Conservation (phyloP, 2,888 invertebrate genomes). For the Tiphia femorata region DNA sequence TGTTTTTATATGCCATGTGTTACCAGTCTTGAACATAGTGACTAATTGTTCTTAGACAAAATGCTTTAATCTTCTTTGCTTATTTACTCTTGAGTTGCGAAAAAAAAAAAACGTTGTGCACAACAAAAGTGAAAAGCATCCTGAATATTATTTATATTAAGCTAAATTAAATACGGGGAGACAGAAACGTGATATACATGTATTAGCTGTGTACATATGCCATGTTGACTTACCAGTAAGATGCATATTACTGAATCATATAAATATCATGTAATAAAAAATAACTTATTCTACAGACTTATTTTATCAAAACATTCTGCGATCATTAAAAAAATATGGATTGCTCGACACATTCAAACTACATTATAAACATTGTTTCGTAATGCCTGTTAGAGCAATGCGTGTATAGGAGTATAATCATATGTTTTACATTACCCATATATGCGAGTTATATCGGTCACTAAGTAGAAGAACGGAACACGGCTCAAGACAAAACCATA, state of each 20-base stretch:
- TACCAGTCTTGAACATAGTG: slow-evolving; percentile 55
- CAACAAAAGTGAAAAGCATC: slow-evolving; percentile 16
- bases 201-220: slow-evolving; percentile 10
- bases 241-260: slow-evolving; percentile 29
- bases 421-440: slow-evolving; percentile 36
- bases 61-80: slow-evolving; percentile 19
- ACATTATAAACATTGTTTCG: slow-evolving; percentile 35
- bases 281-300: slow-evolving; percentile 45
- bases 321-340: slow-evolving; percentile 47
- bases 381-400: slow-evolving; percentile 41
- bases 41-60: slow-evolving; percentile 50
- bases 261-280: slow-evolving; percentile 48
- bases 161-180: slow-evolving; percentile 13
- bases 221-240: slow-evolving; percentile 28
- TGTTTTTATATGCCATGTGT: slow-evolving; percentile 49
- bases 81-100: slow-evolving; percentile 16
- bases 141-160: neutral
- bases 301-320: slow-evolving; percentile 43
- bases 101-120: slow-evolving; percentile 6
- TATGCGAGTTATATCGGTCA: slow-evolving; percentile 46
- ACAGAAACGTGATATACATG: slow-evolving; percentile 21
- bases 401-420: slow-evolving; percentile 44
- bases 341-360: slow-evolving; percentile 39
- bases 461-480: slow-evolving; percentile 51
- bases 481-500: slow-evolving; percentile 47